Base-by-base conservation (phyloP, 2,888 invertebrate species). In the Drosophila gaucha region DNA sequence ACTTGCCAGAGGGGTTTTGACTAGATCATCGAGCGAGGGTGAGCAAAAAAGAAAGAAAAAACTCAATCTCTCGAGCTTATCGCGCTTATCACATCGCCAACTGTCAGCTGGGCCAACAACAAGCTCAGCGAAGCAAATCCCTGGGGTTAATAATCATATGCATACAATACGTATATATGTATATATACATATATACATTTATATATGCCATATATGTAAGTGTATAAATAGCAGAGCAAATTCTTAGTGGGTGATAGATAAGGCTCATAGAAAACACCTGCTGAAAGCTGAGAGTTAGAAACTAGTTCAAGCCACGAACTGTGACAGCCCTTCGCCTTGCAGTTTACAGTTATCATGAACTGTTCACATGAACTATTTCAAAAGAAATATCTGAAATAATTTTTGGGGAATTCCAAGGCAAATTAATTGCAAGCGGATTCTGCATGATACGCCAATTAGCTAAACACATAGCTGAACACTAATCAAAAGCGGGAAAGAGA, bases 81-180 rank as follows among this genome's bases (percentile, higher is more conserved):
- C 88, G 75, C 74, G 75, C 88, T 82, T 82, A 82, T 85, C 88
- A 82, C 60, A 85, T 80, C 88, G 70, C 62, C 67, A 70, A 78
- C 88, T 78, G 85, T 68, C 84, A 79, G 80, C 70, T 78, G 50
- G 41, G 43, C 59, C 76, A 74, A 56, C 33, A 65, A 65, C 47
- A 60, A 52, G 77, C 77, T 72, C 73, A 66, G 12, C 77, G 66
- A 76, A 60, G 60, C 77, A 65, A 77, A 72, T 77, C 74, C 73
- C 51, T 39, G 44, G 35, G 50, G 50, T 51, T 73, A 65, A 64
- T 76, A 73, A 52, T 69, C 46, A 57, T 69, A 66, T 66, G 67
- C 39, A 65, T 30, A 39, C 14, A 47, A 18, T 12, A 18, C 12
- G 50, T 36, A 49, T 18, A 41, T 12, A 50, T 22, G 30, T 47